phyloP scores from a whole-genome alignment of 2,113 vertebrate genomes.

The Calyptommatus sinebrachiatus region DNA sequence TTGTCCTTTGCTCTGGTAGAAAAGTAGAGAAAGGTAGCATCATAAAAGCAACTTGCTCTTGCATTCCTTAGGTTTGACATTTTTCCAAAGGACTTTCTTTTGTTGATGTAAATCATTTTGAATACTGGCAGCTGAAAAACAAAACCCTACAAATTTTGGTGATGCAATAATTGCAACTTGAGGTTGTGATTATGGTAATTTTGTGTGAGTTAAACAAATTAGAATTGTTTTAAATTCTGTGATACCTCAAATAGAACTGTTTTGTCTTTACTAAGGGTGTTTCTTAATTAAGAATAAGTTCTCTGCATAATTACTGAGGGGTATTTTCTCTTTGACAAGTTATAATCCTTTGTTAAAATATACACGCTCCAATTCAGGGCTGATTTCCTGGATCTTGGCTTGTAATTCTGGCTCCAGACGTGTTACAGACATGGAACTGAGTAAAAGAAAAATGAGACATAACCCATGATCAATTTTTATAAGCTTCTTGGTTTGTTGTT shows the following conservation, averaged over 20 bases:
- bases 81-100: neutral
- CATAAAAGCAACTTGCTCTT: constrained; percentile 40
- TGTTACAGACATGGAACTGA: constrained; percentile 88
- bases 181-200: constrained; percentile 30
- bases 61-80: constrained; percentile 47
- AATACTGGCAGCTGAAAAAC: constrained; percentile 42
- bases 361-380: constrained; percentile 80
- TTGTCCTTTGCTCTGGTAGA: neutral
- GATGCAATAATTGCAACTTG: constrained; percentile 24
- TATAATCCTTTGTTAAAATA: constrained; percentile 98
- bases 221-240: constrained; percentile 24
- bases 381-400: constrained; percentile 83
- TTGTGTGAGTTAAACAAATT: constrained; percentile 13
- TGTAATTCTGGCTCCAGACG: constrained; percentile 88
- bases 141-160: constrained; percentile 39
- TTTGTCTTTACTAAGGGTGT: constrained; percentile 23
- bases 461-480: constrained; percentile 28
- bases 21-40: constrained; percentile 1
- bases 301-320: constrained; percentile 15
- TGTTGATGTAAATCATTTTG: constrained; percentile 51
- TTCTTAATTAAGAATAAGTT: constrained; percentile 38
- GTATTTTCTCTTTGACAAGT: constrained; percentile 24
- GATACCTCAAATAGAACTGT: constrained; percentile 25
- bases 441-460: constrained; percentile 43
- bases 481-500: neutral